Percentiles rank a stretch among this genome's conserved stretches.
Conservation (phyloP, 2,113 vertebrate species). For the Amia ocellicauda region DNA sequence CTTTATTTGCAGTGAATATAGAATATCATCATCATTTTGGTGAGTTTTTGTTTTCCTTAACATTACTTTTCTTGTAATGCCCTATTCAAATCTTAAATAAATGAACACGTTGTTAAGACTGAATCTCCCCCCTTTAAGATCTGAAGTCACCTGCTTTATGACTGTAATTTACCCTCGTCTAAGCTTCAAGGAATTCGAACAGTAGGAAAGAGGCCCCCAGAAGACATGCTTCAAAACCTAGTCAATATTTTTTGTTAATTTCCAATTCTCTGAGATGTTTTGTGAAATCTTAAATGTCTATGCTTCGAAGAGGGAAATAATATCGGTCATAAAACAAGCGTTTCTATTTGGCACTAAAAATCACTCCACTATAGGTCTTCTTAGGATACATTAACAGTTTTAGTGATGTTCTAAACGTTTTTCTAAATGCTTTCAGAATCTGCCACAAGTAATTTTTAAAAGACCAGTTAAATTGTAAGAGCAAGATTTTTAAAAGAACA, state of each 20-base stretch:
- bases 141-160: slow-evolving; percentile 65
- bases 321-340: slow-evolving; percentile 61
- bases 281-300: too few relatives aligned
- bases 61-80: too few relatives aligned
- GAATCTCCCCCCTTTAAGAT: slow-evolving; percentile 60
- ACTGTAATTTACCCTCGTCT: slow-evolving; percentile 52
- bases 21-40: too few relatives aligned
- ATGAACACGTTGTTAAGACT: slow-evolving; percentile 33
- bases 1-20: too few relatives aligned
- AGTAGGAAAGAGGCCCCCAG: too few relatives aligned
- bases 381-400: slow-evolving; percentile 57
- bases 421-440: slow-evolving; percentile 54
- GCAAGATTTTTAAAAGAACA: too few relatives aligned
- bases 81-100: too few relatives aligned
- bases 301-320: slow-evolving; percentile 28
- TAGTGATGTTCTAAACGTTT: slow-evolving; percentile 59
- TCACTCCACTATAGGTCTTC: slow-evolving; percentile 57
- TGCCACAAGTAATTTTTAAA: slow-evolving; percentile 18
- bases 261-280: too few relatives aligned
- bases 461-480: too few relatives aligned
- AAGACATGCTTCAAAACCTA: too few relatives aligned
- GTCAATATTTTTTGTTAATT: too few relatives aligned
- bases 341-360: slow-evolving; percentile 57
- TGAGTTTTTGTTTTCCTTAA: too few relatives aligned
- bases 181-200: not conserved